These are phyloP conservation scores for Epirrita christyi DNA, from an alignment of 2,888 invertebrate genomes.

Conservation along the genomic window DNA sequence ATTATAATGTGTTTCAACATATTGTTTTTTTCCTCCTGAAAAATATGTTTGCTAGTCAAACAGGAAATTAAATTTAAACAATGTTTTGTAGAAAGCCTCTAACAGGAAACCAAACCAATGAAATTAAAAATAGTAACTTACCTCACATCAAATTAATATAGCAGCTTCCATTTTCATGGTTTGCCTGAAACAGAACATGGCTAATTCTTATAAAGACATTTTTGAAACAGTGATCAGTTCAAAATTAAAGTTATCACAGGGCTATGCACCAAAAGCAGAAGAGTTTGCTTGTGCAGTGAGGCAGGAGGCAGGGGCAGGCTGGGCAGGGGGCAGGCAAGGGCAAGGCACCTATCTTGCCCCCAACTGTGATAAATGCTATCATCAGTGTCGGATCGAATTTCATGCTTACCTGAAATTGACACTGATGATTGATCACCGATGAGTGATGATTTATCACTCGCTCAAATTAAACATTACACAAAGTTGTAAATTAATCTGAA, in stretches of 20 bases:
- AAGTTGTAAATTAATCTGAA: background rate
- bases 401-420: no score
- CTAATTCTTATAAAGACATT: background rate
- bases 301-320: background rate
- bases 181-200: slow-evolving; percentile 24
- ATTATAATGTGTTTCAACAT: background rate
- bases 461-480: no score
- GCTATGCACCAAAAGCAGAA: background rate
- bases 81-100: background rate
- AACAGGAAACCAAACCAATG: slow-evolving; percentile 7
- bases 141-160: background rate
- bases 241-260: background rate
- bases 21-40: background rate
- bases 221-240: background rate
- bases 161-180: slow-evolving; percentile 15
- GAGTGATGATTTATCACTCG: background rate
- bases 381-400: no score
- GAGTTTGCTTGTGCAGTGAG: background rate
- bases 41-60: background rate
- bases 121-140: background rate
- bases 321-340: no score
- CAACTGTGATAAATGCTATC: no score
- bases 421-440: background rate
- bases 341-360: no score
- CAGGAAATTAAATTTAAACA: slow-evolving; percentile 7